A percentile compares a stretch with the other conserved stretches of the same genome.
Evolutionary conservation across 2,888 invertebrate genomes (phyloP).

Genomic region (Oxycera nigricornis): DNA sequence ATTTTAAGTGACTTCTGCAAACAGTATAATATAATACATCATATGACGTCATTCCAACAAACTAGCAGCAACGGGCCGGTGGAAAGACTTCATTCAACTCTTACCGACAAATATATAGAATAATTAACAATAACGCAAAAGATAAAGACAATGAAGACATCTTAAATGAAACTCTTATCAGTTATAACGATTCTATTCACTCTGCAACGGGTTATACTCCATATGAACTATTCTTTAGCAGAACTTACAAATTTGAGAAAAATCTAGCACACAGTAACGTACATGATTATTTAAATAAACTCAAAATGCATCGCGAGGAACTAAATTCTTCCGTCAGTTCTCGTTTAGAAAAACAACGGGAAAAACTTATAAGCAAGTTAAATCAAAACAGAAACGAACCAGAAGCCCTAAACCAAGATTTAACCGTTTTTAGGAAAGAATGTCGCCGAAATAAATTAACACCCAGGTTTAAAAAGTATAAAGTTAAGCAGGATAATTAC

Average conservation of each 20-base stretch:
- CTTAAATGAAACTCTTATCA: constrained; percentile 13
- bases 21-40: constrained; percentile 39
- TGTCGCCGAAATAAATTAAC: background rate
- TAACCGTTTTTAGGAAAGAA: background rate
- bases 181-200: constrained; percentile 20
- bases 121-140: constrained; percentile 40
- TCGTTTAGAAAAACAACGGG: background rate
- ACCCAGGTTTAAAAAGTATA: background rate
- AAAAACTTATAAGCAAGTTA: background rate
- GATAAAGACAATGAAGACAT: too few species aligned
- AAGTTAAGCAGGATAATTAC: background rate
- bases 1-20: constrained; percentile 45
- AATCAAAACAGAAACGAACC: background rate
- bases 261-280: background rate
- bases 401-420: too few species aligned
- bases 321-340: background rate
- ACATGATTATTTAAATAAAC: constrained; percentile 31
- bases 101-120: constrained; percentile 46
- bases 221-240: background rate
- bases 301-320: constrained; percentile 11
- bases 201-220: constrained; percentile 1
- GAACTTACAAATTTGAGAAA: constrained; percentile 9
- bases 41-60: constrained; percentile 45
- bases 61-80: constrained; percentile 43
- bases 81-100: constrained; percentile 46